These are phyloP conservation scores for Thalassaphorura encarpata DNA, from an alignment of 1,140 invertebrate species.

Conservation along the genomic window DNA sequence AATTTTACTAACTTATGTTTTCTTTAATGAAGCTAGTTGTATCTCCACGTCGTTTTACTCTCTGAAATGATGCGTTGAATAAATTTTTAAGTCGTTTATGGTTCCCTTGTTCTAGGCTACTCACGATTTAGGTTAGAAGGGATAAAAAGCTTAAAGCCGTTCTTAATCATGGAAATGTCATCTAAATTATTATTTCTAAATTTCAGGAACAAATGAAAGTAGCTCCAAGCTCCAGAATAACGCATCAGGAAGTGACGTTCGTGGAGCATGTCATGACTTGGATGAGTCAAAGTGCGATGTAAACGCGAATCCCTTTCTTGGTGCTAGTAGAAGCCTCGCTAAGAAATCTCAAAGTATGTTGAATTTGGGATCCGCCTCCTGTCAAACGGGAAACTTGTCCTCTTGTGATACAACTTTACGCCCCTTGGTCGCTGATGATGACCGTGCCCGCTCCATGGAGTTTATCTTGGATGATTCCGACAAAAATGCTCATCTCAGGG, in stretches of 20 bases:
- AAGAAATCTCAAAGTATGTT: constrained; percentile 19
- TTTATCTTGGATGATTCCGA: constrained; percentile 22
- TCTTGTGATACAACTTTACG: background rate
- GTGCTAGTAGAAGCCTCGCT: constrained; percentile 2
- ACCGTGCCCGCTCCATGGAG: constrained; percentile 27
- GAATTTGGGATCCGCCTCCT: too few species aligned
- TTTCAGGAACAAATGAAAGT: background rate
- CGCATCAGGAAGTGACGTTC: too few species aligned
- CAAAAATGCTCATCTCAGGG: constrained; percentile 29
- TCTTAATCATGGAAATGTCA: too few species aligned
- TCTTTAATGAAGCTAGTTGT: too few species aligned
- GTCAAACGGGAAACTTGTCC: too few species aligned
- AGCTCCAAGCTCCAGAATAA: background rate
- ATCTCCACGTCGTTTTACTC: too few species aligned
- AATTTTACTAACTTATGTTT: too few species aligned
- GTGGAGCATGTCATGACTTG: background rate
- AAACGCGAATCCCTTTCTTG: background rate
- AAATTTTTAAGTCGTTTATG: too few species aligned
- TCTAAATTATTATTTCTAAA: background rate
- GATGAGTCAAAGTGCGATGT: background rate
- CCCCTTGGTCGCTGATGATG: constrained; percentile 11
- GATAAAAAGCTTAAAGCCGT: too few species aligned
- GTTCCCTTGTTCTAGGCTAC: too few species aligned
- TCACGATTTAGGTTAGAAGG: too few species aligned
- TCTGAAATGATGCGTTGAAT: too few species aligned